Base-by-base conservation (phyloP, 2,113 vertebrate genomes). In the Stictonetta naevosa region DNA sequence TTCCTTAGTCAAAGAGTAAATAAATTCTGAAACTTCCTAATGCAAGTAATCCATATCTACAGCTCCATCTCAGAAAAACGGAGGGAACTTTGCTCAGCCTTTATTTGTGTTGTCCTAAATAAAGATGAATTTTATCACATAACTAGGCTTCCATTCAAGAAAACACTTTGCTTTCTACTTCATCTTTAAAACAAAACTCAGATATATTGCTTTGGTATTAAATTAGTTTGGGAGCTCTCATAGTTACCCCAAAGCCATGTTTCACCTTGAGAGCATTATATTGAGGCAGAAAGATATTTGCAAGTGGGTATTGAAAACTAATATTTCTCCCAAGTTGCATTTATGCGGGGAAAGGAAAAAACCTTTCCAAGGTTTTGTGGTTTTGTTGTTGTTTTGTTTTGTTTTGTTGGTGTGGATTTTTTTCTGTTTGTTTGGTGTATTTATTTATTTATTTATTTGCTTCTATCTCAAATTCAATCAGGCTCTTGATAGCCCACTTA, bases 101-200 rank as follows among this genome's bases (percentile, higher is more conserved):
- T 83, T 93, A 66, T 68, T 76, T 44, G 8, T 67, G 22, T 55
- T 83, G 29, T 81, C 25, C 31, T 82, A 75, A 60, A 62, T 68
- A 69, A 79, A 63, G 67, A 75, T 46, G 3, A 72, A 82, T 94
- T 94, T 89, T 87, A 33, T 85, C 66, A 72, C 23, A 3, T 55
- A 75, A 75, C 38, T 42, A 72, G 17, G 66, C 66, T 91, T 89
- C 87, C 56, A 68, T 86, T 92, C 48, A 75, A 56, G 78, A 90
- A 87, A 91, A 46, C 11, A 56, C 26, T 60, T 72, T 82, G 28
- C 81, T 85, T 95, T 79, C 38, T 64, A 46, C 19, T 60, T 29
- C 62, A 52, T 33, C 34, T 85, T 53, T 91, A 36, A 95, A 92
- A 33, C 52, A 75, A 89, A 94, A 93, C 83, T 87, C 74, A 72